phyloP scores from a whole-genome alignment of 2,113 vertebrate genomes.

The Sinocyclocheilus anshuiensis region DNA sequence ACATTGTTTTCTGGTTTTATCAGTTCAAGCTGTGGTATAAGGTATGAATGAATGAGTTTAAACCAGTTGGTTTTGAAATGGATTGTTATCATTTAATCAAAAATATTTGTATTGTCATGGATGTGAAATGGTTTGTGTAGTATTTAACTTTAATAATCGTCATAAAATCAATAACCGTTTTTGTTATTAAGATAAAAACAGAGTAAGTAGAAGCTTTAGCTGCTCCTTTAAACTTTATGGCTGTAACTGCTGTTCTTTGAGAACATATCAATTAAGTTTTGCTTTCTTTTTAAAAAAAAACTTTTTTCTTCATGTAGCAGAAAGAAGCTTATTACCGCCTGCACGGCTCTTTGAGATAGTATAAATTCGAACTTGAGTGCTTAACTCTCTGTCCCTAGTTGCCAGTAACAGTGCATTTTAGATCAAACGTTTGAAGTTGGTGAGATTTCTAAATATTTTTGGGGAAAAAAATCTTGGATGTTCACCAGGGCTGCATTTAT shows the following conservation, averaged over 20 bases:
- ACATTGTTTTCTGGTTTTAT: background rate
- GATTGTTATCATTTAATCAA: background rate
- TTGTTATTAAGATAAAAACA: background rate
- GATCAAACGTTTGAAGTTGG: background rate
- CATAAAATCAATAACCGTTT: background rate
- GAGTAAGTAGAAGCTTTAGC: background rate
- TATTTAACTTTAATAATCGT: background rate
- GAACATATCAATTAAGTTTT: background rate
- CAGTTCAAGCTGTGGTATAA: background rate
- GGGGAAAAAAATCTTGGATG: too few relatives aligned
- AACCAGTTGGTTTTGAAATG: background rate
- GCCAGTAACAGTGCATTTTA: constrained; percentile 1
- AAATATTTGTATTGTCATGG: background rate
- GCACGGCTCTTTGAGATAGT: background rate
- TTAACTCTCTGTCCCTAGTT: background rate
- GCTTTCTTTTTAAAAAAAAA: background rate
- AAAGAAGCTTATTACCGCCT: background rate
- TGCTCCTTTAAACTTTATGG: background rate
- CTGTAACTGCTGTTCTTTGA: background rate
- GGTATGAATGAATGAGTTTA: background rate
- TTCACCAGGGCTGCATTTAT: too few relatives aligned
- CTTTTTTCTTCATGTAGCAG: too few relatives aligned
- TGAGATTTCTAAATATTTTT: too few relatives aligned
- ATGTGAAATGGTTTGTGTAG: background rate
- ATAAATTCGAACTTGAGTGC: background rate